Percentiles rank a stretch among this genome's conserved stretches.
phyloP scores from a whole-genome alignment of 2,888 invertebrate genomes.

The Euzetes globulus region DNA sequence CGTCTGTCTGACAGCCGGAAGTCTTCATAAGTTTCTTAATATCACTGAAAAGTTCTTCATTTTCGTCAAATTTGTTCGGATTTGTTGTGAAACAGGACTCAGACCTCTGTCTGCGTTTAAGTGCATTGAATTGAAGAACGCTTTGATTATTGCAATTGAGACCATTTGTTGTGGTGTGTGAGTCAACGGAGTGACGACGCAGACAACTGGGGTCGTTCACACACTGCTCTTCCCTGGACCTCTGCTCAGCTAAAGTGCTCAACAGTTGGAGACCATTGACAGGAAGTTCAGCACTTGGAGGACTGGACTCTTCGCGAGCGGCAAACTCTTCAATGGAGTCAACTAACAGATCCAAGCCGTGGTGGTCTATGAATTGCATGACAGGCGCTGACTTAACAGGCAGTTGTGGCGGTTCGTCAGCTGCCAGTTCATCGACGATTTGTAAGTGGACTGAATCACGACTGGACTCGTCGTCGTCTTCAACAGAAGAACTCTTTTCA shows the following conservation, averaged over 20 bases:
- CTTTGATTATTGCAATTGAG: not conserved
- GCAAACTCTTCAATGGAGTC: conserved; percentile 71
- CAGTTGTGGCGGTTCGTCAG: conserved; percentile 38
- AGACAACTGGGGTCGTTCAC: conserved; percentile 38
- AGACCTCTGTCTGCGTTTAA: conserved; percentile 24
- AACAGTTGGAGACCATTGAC: conserved; percentile 57
- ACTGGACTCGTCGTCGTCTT: conserved; percentile 6
- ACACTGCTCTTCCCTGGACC: conserved; percentile 63
- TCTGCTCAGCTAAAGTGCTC: conserved; percentile 74
- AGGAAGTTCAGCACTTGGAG: not conserved
- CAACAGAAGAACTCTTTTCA: not conserved
- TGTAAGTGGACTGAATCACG: conserved; percentile 20
- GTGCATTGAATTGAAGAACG: not conserved
- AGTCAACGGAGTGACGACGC: conserved; percentile 18
- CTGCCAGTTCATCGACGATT: conserved; percentile 22
- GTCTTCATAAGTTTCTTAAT: conserved; percentile 17
- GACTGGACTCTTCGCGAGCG: conserved; percentile 35
- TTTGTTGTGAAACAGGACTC: conserved; percentile 30
- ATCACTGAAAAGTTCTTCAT: not conserved
- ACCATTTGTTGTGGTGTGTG: not conserved
- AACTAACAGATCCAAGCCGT: conserved; percentile 68
- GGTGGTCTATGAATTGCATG: conserved; percentile 42
- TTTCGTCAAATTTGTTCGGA: conserved; percentile 4
- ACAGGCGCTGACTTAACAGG: conserved; percentile 40
- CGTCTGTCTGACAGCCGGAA: conserved; percentile 19